A percentile compares a stretch with the other conserved stretches of the same genome.
phyloP scores from a whole-genome alignment of 2,888 invertebrate genomes.

The Idaea dimidiata region DNA sequence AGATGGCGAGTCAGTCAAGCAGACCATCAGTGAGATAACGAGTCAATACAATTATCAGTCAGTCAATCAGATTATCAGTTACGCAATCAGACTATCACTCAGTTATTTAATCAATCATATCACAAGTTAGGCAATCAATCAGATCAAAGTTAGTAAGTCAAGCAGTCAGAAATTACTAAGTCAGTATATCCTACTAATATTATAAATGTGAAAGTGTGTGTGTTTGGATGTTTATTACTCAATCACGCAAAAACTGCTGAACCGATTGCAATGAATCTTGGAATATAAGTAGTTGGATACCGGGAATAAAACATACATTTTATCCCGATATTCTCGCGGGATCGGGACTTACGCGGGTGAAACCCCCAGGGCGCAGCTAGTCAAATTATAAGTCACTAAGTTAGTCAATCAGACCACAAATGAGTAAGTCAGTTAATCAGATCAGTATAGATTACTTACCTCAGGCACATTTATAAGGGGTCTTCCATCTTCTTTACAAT shows the following conservation, averaged over 20 bases:
- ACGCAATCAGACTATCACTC: background rate
- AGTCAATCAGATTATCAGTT: background rate
- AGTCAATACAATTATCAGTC: background rate
- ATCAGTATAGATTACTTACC: slow-evolving; percentile 35
- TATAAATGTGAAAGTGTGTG: no score
- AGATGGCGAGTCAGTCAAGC: background rate
- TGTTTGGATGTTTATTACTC: no score
- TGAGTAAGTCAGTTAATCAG: background rate
- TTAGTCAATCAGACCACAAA: background rate
- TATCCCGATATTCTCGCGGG: no score
- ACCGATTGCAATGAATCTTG: no score
- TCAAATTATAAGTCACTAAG: background rate
- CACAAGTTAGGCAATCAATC: background rate
- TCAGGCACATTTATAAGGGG: slow-evolving; percentile 75
- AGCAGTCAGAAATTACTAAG: no score
- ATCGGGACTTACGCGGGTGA: no score
- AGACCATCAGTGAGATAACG: background rate
- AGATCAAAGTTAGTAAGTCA: background rate
- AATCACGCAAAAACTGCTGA: no score
- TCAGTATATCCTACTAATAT: no score
- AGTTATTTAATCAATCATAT: background rate
- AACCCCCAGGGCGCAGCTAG: no score
- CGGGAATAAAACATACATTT: no score
- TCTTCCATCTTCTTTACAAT: slow-evolving; percentile 54
- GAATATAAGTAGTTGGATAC: no score